These are phyloP conservation scores for Hesperophylax magnus DNA, from an alignment of 1,140 invertebrate genomes.

Conservation along the genomic window DNA sequence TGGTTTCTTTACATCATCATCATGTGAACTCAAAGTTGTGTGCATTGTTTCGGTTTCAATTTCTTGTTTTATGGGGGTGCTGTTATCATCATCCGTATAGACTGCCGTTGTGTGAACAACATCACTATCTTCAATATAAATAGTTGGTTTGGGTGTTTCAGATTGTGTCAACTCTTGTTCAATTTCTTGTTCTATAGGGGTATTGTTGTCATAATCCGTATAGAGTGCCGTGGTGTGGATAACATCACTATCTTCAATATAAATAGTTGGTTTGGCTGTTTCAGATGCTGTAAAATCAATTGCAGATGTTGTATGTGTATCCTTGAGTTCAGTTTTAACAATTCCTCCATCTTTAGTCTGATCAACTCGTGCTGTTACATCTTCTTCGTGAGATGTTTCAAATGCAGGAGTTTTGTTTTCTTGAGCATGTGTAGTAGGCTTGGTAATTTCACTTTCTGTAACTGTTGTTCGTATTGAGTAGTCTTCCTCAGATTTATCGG, in stretches of 20 bases:
- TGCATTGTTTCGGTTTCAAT: background rate
- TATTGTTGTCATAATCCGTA: background rate
- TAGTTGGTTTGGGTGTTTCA: no score
- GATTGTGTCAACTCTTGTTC: no score
- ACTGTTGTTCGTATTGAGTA: background rate
- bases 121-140: background rate
- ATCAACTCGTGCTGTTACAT: no score
- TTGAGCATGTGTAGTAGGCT: background rate
- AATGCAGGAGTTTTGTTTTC: background rate
- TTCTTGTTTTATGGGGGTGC: background rate
- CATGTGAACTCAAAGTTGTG: constrained; percentile 17
- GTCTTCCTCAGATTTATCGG: background rate
- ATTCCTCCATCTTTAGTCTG: no score
- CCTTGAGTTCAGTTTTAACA: no score
- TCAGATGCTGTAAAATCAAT: no score
- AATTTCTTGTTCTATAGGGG: background rate
- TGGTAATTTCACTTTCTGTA: background rate
- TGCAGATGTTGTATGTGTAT: no score
- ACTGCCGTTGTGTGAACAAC: background rate
- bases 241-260: background rate
- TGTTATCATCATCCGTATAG: background rate
- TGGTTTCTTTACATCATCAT: background rate
- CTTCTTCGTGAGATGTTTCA: no score
- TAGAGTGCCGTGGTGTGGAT: background rate
- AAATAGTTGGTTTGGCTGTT: no score